phyloP scores from a whole-genome alignment of 2,113 vertebrate genomes.

The Haemorhous mexicanus region DNA sequence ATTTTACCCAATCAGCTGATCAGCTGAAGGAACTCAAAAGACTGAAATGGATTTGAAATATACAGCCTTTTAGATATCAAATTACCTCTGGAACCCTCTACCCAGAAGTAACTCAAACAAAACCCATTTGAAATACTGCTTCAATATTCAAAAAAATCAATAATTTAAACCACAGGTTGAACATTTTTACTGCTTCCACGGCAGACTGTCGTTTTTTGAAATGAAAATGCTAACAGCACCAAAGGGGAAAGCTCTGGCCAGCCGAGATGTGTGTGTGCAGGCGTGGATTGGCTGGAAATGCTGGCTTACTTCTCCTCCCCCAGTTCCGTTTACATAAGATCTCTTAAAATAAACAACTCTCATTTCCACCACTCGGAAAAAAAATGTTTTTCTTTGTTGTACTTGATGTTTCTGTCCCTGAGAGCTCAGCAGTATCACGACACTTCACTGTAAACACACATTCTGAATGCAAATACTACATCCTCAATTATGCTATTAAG shows the following conservation, averaged over 20 bases:
- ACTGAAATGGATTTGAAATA: slow-evolving; percentile 71
- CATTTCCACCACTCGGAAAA: slow-evolving; percentile 42
- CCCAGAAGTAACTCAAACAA: slow-evolving; percentile 74
- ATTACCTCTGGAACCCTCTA: slow-evolving; percentile 75
- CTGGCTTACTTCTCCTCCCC: slow-evolving; percentile 43
- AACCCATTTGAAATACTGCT: slow-evolving; percentile 81
- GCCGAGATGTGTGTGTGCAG: slow-evolving; percentile 64
- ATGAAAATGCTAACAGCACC: slow-evolving; percentile 78
- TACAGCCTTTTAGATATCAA: slow-evolving; percentile 73
- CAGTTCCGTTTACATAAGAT: slow-evolving; percentile 60
- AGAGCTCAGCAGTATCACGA: slow-evolving; percentile 22
- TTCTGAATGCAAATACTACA: slow-evolving; percentile 7
- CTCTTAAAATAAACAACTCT: slow-evolving; percentile 71
- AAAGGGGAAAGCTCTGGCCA: slow-evolving; percentile 70
- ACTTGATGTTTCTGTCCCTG: slow-evolving; percentile 25
- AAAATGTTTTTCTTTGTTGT: slow-evolving; percentile 22
- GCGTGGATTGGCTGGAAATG: slow-evolving; percentile 50
- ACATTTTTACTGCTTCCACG: slow-evolving; percentile 77
- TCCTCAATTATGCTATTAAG: slow-evolving; percentile 5
- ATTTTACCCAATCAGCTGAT: slow-evolving; percentile 70
- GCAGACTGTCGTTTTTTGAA: slow-evolving; percentile 76
- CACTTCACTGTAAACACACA: slow-evolving; percentile 38
- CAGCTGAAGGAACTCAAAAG: slow-evolving; percentile 67
- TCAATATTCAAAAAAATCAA: slow-evolving; percentile 83
- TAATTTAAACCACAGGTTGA: slow-evolving; percentile 84